Base-by-base conservation (phyloP, 2,113 vertebrate species). In the Zingel zingel region DNA sequence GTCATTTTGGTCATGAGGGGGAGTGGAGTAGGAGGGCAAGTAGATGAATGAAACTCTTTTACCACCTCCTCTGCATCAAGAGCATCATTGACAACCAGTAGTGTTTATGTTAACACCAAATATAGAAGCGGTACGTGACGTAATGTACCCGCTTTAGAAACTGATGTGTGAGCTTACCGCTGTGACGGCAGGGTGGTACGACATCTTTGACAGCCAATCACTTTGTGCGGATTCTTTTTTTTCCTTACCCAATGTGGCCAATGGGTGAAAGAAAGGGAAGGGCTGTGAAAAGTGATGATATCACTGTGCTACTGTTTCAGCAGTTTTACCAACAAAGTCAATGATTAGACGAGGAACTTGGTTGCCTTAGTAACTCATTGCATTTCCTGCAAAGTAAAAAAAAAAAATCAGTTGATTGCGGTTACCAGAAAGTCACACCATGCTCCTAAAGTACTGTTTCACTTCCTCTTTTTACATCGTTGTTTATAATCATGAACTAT, bases 51-150 rank as follows among this genome's bases (percentile, higher is more conserved):
- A 81, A 88, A 25, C 77, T 64, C 65, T 88, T 92, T 85, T 91
- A 3, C 43, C 19, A 5, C 13, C 51, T 36, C 66, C 36, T 61
- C 65, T 58, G 81, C 51, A 81, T 92, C 79, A 90, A 91, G 78
- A 36, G 79, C 54, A 9, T 90, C 88, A 86, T 86, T 93, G 85
- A 91, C 74, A 69, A 63, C 79, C 62, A 53, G 66, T 6, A 30
- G 76, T 89, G 89, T 91, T 91, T 82, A 83, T 87, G 87, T 83
- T 86, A 81, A 74, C 57, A n/a, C 88, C 91, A 91, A 91, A 92
- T 89, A 91, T 93, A 93, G 94, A 80, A 54, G 68, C 19, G 14
- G 57, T 5, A 3, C 12, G 12, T 23, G 9, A 87, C 79, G 86
- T 91, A 83, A 93, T 91, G 77, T 2, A 0, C 83, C 71, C 19